Evolutionary conservation across 2,888 invertebrate species (phyloP).

Genomic region (Luperina testacea): DNA sequence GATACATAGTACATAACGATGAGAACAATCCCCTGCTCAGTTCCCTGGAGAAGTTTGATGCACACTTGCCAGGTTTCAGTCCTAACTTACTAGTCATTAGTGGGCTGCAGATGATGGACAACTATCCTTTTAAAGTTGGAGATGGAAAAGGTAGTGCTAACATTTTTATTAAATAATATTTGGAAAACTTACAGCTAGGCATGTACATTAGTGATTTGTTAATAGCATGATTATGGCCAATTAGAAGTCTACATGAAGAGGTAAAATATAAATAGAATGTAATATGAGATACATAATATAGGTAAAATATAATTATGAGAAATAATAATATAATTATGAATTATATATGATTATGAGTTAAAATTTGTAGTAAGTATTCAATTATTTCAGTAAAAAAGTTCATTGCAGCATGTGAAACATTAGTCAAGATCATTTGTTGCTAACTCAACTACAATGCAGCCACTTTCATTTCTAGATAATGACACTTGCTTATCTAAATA

Average conservation of each 20-base stretch:
- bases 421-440: background rate
- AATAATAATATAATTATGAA: background rate
- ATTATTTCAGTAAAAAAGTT: background rate
- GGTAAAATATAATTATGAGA: background rate
- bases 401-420: background rate
- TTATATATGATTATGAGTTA: background rate
- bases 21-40: slow-evolving; percentile 93
- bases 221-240: background rate
- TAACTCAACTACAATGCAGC: background rate
- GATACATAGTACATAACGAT: slow-evolving; percentile 96
- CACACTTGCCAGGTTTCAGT: slow-evolving; percentile 90
- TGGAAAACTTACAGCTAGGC: no score
- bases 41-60: slow-evolving; percentile 93
- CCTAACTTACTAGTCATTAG: slow-evolving; percentile 94
- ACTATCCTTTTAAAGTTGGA: slow-evolving; percentile 92
- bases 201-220: background rate
- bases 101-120: slow-evolving; percentile 97
- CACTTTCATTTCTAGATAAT: background rate
- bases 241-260: background rate
- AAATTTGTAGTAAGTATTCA: background rate
- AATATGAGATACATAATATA: background rate
- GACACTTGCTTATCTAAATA: background rate
- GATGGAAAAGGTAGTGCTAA: slow-evolving; percentile 65
- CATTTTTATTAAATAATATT: background rate
- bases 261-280: background rate